Base-by-base conservation (phyloP, 2,113 vertebrate species). In the Pangasianodon gigas region DNA sequence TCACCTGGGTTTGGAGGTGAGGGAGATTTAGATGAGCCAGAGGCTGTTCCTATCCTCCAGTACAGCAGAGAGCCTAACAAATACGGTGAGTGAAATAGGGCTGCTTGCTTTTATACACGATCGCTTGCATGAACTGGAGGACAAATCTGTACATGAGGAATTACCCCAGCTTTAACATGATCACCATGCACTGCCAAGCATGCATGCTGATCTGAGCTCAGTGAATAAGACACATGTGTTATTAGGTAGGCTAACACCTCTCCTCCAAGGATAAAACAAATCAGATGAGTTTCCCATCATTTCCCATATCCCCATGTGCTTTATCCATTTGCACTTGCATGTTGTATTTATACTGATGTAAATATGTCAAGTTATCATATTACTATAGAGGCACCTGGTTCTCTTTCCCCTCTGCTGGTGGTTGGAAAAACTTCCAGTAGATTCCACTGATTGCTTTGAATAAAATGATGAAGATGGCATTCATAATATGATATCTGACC, bases 41-140 rank as follows among this genome's bases (percentile, higher is more conserved):
- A 77, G 1, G 92, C 85, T 56, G 94, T 96, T 9, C 95, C 95
- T 2, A 96, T 96, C 86, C 93, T 96, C 87, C 91, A 95, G 93
- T 96, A 96, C 93, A 95, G 92, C 92, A 92, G 96, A 56, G 96
- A 96, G 89, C 96, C 96, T 6, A 96, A 95, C 90, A 96, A 94
- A 94, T 96, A 96, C 91, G 96, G 96, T 96, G 89, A 93, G 94
- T 91, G 24, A 18, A 37, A 16, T 19, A 8, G 32, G 26, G 21
- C 85, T n/a, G 46, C 60, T 44, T 48, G 41, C n/a, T 2, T 41
- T n/a, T 3, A 1, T 29, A 26, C 54, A 3, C 18, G n/a, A 5
- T 54, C 8, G 54, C 44, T 37, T 62, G 11, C 3, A 6, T 32
- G 2, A 32, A 83, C 16, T 56, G 46, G 0, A 29, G 58, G 14